Percentiles rank a stretch among this genome's conserved stretches.
These are phyloP conservation scores for Enoplolaimus lenunculus DNA, from an alignment of 2,888 invertebrate species.

Conservation along the genomic window DNA sequence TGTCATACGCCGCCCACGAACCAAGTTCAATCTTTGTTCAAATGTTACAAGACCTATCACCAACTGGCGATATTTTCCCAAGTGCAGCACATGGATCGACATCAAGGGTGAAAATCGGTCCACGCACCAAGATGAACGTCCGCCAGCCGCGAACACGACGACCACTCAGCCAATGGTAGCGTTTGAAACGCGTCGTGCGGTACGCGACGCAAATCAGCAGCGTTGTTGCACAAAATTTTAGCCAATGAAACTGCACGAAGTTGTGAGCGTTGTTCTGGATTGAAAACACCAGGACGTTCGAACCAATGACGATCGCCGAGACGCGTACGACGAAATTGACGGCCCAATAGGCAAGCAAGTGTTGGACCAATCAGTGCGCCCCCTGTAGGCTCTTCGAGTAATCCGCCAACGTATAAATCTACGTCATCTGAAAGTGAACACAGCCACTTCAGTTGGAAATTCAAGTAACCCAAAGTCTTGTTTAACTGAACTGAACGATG, in stretches of 20 bases:
- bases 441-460: too few relatives aligned
- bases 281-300: slow-evolving; percentile 42
- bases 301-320: slow-evolving; percentile 47
- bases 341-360: slow-evolving; percentile 44
- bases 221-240: slow-evolving; percentile 12
- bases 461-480: too few relatives aligned
- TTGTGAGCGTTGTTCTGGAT: neutral
- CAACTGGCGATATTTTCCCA: too few relatives aligned
- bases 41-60: too few relatives aligned
- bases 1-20: too few relatives aligned
- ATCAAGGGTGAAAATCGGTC: too few relatives aligned
- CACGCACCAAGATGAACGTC: neutral
- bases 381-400: slow-evolving; percentile 44
- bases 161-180: neutral
- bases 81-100: too few relatives aligned
- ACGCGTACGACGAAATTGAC: slow-evolving; percentile 45
- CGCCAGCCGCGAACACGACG: neutral
- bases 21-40: too few relatives aligned
- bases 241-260: neutral
- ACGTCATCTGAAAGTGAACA: slow-evolving; percentile 46
- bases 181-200: neutral
- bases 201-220: neutral
- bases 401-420: slow-evolving; percentile 47
- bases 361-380: slow-evolving; percentile 47
- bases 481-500: too few relatives aligned